Evolutionary conservation across 2,888 invertebrate genomes (phyloP).

Genomic region (Altica lythri): DNA sequence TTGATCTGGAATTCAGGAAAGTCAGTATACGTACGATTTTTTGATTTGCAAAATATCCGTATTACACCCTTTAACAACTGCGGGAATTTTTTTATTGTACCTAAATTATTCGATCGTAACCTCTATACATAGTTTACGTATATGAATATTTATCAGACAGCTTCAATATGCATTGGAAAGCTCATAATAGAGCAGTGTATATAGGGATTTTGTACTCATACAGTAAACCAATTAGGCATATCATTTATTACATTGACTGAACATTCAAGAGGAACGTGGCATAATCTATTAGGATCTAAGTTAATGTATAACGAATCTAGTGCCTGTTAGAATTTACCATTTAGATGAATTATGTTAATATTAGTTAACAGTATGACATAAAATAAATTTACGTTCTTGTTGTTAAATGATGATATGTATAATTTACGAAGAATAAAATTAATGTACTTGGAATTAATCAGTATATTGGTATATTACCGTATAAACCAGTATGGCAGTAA

Average conservation of each 20-base stretch:
- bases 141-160: conserved; percentile 5
- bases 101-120: no score
- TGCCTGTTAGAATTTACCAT: conserved; percentile 17
- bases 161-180: conserved; percentile 18
- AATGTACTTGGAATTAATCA: no score
- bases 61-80: no score
- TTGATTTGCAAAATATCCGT: no score
- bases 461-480: no score
- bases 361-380: conserved; percentile 40
- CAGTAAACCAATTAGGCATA: conserved; percentile 12
- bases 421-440: no score
- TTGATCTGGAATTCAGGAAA: no score
- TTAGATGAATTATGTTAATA: conserved; percentile 50
- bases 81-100: no score
- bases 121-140: neutral
- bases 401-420: neutral
- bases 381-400: conserved; percentile 4
- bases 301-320: conserved; percentile 13
- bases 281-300: conserved; percentile 21
- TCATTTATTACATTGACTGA: conserved; percentile 18
- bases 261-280: conserved; percentile 14
- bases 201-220: conserved; percentile 15
- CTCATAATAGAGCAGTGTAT: conserved; percentile 13
- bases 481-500: no score
- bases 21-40: no score